phyloP scores from a whole-genome alignment of 2,888 invertebrate genomes.

The Apotomis capreana region DNA sequence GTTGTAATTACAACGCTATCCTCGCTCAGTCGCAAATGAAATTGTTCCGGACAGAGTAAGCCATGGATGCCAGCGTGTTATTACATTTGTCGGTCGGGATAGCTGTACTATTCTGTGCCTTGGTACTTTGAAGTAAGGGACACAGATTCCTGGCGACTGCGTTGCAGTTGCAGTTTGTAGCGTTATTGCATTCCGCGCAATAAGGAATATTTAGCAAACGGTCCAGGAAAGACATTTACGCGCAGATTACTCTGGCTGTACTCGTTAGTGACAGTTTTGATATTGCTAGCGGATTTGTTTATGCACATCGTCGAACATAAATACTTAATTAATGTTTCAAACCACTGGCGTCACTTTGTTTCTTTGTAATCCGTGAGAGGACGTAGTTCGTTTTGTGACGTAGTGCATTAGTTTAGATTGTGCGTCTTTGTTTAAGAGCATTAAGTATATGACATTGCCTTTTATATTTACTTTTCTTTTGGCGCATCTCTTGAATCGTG shows the following conservation, averaged over 20 bases:
- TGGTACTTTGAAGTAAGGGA: slow-evolving; percentile 29
- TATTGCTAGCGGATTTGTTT: not conserved
- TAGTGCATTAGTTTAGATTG: not conserved
- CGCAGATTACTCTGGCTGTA: not conserved
- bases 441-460: too few relatives aligned
- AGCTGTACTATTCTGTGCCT: slow-evolving; percentile 44
- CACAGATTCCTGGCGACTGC: not conserved
- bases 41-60: slow-evolving; percentile 82
- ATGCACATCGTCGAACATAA: too few relatives aligned
- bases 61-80: slow-evolving; percentile 75
- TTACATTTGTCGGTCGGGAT: slow-evolving; percentile 63
- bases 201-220: slow-evolving; percentile 28
- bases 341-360: not conserved
- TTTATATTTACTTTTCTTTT: too few relatives aligned
- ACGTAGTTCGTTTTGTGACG: not conserved
- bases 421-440: too few relatives aligned
- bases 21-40: slow-evolving; percentile 83
- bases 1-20: slow-evolving; percentile 83
- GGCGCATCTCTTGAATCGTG: too few relatives aligned
- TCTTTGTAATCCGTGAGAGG: too few relatives aligned
- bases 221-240: slow-evolving; percentile 17
- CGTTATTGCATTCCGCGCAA: slow-evolving; percentile 37
- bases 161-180: slow-evolving; percentile 36
- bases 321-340: not conserved
- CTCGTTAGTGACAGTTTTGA: not conserved